Conservation (phyloP, 1,140 invertebrate species). For the Polypedilum vanderplanki region DNA sequence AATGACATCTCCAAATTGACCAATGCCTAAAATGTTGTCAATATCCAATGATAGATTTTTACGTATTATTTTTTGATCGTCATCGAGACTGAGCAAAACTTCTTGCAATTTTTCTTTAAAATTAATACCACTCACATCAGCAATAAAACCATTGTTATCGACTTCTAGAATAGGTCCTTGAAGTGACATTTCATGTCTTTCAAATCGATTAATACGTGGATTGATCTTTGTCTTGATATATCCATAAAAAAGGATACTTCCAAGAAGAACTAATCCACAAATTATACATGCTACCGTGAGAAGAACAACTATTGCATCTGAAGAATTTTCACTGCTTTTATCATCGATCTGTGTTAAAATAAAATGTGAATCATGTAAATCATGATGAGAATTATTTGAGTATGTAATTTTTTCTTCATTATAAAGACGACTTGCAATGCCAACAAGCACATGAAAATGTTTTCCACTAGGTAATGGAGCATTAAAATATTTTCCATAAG, state of each 20-base stretch:
- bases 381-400: slow-evolving; percentile 49
- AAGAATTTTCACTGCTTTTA: not conserved
- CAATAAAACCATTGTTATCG: slow-evolving; percentile 63
- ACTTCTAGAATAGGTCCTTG: slow-evolving; percentile 59
- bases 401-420: slow-evolving; percentile 58
- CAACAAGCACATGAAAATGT: slow-evolving; percentile 64
- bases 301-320: slow-evolving; percentile 43
- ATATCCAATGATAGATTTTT: slow-evolving; percentile 61
- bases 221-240: slow-evolving; percentile 50
- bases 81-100: slow-evolving; percentile 36
- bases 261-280: slow-evolving; percentile 50
- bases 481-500: slow-evolving; percentile 72
- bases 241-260: slow-evolving; percentile 54
- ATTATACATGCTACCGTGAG: slow-evolving; percentile 56
- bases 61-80: slow-evolving; percentile 62
- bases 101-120: slow-evolving; percentile 55
- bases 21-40: slow-evolving; percentile 58
- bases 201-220: slow-evolving; percentile 46
- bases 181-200: slow-evolving; percentile 58
- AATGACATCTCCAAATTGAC: slow-evolving; percentile 67
- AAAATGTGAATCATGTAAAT: not conserved
- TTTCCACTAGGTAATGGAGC: slow-evolving; percentile 58
- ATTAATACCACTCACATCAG: slow-evolving; percentile 63
- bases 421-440: slow-evolving; percentile 60
- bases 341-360: not conserved